These are phyloP conservation scores for Ophion obscuratus DNA, from an alignment of 2,888 invertebrate genomes.

Conservation along the genomic window DNA sequence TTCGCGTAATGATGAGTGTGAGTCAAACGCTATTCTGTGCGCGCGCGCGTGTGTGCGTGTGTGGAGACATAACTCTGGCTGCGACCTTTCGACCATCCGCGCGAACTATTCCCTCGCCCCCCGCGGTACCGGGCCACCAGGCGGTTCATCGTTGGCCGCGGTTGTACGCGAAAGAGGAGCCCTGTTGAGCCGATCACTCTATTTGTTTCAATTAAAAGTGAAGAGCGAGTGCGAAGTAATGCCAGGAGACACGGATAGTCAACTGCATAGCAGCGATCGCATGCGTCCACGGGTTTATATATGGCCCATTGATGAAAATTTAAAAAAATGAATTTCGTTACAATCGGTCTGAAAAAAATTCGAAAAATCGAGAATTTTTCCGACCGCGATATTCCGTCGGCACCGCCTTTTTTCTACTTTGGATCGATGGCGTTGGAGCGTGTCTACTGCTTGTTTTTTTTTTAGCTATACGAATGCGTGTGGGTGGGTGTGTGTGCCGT, in stretches of 20 bases:
- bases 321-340: no score
- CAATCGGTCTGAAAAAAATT: no score
- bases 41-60: not conserved
- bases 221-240: constrained; percentile 50
- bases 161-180: constrained; percentile 33
- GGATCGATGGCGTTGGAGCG: no score
- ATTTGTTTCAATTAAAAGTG: constrained; percentile 82
- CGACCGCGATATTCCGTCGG: no score
- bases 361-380: no score
- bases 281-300: constrained; percentile 30
- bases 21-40: constrained; percentile 35
- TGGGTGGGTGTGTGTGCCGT: no score
- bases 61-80: constrained; percentile 28
- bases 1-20: not conserved
- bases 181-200: constrained; percentile 78
- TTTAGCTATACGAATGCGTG: no score
- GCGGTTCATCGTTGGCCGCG: constrained; percentile 22
- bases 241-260: constrained; percentile 16
- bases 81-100: not conserved
- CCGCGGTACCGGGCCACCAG: not conserved
- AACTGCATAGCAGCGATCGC: constrained; percentile 17
- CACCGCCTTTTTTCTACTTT: no score
- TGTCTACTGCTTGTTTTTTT: no score
- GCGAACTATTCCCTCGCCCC: not conserved
- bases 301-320: no score